phyloP scores from a whole-genome alignment of 2,797 vertebrate genomes.

The Urosaurus nigricauda region DNA sequence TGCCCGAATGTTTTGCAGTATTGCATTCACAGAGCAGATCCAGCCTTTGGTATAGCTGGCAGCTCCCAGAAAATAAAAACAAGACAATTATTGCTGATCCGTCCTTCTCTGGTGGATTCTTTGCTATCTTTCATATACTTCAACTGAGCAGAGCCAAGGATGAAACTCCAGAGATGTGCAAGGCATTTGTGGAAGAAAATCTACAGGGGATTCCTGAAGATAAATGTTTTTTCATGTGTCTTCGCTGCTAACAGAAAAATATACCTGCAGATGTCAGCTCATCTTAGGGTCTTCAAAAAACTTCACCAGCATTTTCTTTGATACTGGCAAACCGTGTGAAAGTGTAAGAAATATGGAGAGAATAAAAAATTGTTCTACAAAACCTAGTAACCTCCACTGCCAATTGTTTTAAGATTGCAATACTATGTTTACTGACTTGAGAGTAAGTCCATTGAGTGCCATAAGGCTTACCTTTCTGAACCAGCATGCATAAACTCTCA shows the following conservation, averaged over 20 bases:
- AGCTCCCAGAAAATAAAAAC: conserved; percentile 19
- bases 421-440: background rate
- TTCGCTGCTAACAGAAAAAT: conserved; percentile 29
- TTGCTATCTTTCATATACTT: conserved; percentile 37
- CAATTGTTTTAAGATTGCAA: background rate
- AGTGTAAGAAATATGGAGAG: background rate
- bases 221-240: conserved; percentile 29
- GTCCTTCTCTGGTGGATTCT: conserved; percentile 1
- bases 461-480: no score
- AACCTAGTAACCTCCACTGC: background rate
- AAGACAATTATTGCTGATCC: conserved; percentile 33
- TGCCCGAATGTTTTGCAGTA: background rate
- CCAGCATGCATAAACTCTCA: no score
- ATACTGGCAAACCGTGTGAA: background rate
- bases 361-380: background rate
- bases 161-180: conserved; percentile 27
- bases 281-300: conserved; percentile 26
- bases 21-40: background rate
- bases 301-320: conserved; percentile 11
- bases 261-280: conserved; percentile 35
- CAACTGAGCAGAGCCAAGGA: conserved; percentile 17
- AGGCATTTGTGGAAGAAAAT: conserved; percentile 28
- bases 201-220: conserved; percentile 36
- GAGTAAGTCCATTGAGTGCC: background rate
- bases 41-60: background rate